A percentile compares a stretch with the other conserved stretches of the same genome.
phyloP scores from a whole-genome alignment of 2,888 invertebrate genomes.

The Patella depressa region DNA sequence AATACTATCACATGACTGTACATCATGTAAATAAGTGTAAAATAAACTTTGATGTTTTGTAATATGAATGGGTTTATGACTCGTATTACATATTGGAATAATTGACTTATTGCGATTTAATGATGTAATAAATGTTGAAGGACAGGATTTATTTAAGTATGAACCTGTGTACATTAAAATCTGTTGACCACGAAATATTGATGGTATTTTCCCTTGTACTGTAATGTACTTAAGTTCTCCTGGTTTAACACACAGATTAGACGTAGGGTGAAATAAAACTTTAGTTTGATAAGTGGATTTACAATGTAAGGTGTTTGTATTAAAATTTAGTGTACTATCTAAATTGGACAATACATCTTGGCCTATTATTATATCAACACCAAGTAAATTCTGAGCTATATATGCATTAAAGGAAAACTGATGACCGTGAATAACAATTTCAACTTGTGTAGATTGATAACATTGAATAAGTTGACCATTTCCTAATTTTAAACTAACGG shows the following conservation, averaged over 20 bases:
- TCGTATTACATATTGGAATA: background rate
- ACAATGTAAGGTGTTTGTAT: background rate
- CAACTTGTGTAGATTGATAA: background rate
- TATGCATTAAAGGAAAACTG: background rate
- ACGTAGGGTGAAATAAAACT: background rate
- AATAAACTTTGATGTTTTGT: background rate
- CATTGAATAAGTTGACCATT: background rate
- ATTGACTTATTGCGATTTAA: constrained; percentile 4
- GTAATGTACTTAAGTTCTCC: background rate
- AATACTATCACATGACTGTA: no score
- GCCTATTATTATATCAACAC: background rate
- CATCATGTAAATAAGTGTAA: background rate
- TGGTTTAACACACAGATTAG: background rate
- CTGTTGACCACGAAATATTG: constrained; percentile 2
- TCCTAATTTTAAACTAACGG: background rate
- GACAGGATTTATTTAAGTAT: background rate
- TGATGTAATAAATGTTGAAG: background rate
- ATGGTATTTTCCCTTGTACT: background rate
- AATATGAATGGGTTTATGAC: background rate
- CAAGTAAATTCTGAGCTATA: background rate
- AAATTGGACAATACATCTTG: background rate
- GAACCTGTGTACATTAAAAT: background rate
- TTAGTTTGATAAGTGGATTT: background rate
- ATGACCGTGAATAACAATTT: background rate
- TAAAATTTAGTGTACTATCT: background rate